Conservation (phyloP, 2,797 vertebrate genomes). For the Antrozous pallidus region DNA sequence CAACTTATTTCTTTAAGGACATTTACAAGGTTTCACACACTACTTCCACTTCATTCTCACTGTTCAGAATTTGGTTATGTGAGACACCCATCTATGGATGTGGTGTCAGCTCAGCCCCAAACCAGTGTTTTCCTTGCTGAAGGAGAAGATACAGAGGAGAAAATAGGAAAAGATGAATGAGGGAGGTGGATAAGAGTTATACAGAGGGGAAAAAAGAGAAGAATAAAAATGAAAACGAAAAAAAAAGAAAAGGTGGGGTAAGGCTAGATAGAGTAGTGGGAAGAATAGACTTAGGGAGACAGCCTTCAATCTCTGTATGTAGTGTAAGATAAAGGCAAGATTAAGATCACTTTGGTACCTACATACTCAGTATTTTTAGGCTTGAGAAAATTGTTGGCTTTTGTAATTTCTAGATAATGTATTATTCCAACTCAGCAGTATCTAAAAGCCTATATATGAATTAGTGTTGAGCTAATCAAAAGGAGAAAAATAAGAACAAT, state of each 20-base stretch:
- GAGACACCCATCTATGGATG: no score
- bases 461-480: background rate
- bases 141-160: background rate
- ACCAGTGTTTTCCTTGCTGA: background rate
- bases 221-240: background rate
- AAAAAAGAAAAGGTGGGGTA: background rate
- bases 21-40: background rate
- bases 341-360: background rate
- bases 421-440: background rate
- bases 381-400: background rate
- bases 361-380: background rate
- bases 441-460: background rate
- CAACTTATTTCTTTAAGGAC: background rate
- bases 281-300: background rate
- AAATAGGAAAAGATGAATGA: background rate
- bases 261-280: background rate
- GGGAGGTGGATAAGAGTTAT: background rate
- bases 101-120: background rate
- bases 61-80: background rate
- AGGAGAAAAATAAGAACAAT: background rate
- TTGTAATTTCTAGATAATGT: background rate
- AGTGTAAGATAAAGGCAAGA: background rate
- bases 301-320: background rate
- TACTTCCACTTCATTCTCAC: background rate
- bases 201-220: background rate